Percentiles rank a stretch among this genome's conserved stretches.
Evolutionary conservation across 2,113 vertebrate species (phyloP).

Genomic region (Takifugu bimaculatus): DNA sequence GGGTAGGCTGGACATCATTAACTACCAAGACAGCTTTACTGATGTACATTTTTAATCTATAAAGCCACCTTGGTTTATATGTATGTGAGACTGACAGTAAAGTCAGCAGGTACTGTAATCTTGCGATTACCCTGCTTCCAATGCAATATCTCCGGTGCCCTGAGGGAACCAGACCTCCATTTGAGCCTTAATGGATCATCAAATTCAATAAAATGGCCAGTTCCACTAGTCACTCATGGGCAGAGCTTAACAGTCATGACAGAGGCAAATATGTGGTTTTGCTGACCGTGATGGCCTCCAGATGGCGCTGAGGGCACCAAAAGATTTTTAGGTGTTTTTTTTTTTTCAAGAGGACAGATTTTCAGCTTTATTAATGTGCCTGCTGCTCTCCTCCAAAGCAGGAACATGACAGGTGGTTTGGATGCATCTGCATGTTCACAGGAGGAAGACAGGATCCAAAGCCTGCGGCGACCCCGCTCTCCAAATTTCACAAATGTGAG

Average conservation of each 20-base stretch:
- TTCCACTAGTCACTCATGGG: conserved; percentile 45
- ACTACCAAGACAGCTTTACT: conserved; percentile 40
- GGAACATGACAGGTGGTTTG: conserved; percentile 58
- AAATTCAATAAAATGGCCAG: conserved; percentile 65
- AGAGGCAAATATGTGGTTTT: conserved; percentile 11
- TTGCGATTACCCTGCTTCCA: conserved; percentile 61
- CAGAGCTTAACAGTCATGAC: conserved; percentile 35
- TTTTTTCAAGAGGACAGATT: conserved; percentile 13
- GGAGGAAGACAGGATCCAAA: conserved; percentile 8
- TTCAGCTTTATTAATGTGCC: conserved; percentile 45
- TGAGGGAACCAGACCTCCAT: conserved; percentile 56
- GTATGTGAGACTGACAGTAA: conserved; percentile 58
- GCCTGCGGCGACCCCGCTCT: conserved; percentile 9
- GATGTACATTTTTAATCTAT: conserved; percentile 70
- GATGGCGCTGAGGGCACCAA: conserved; percentile 55
- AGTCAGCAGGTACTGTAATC: conserved; percentile 63
- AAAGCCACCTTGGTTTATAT: conserved; percentile 54
- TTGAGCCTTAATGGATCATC: conserved; percentile 64
- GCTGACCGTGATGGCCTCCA: conserved; percentile 43
- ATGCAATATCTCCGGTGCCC: conserved; percentile 62
- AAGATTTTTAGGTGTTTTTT: neutral
- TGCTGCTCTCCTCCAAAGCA: conserved; percentile 34
- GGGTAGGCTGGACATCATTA: conserved; percentile 59
- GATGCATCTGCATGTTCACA: conserved; percentile 37
- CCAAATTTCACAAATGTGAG: conserved; percentile 38